Evolutionary conservation across 2,113 vertebrate species (phyloP).

Genomic region (Leiothrix lutea): DNA sequence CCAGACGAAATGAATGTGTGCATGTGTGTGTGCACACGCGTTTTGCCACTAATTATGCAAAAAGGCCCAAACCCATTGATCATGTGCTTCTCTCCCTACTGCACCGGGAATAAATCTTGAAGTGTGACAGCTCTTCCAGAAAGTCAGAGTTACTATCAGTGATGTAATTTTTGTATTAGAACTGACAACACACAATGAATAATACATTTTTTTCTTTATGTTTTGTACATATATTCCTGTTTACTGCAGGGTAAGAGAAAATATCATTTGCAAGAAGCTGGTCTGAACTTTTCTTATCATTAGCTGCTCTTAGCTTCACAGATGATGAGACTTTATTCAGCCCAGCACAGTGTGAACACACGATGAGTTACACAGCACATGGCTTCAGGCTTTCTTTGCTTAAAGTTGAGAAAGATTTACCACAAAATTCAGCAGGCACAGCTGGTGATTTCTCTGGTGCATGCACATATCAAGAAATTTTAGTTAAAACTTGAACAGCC

Average conservation of each 20-base stretch:
- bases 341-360: not conserved
- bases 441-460: not conserved
- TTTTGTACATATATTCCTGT: not conserved
- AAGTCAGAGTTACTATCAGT: conserved; percentile 29
- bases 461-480: not conserved
- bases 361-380: not conserved
- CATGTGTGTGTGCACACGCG: not conserved
- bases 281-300: not conserved
- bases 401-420: not conserved
- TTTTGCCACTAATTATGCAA: conserved; percentile 75
- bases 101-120: conserved; percentile 41
- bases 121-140: conserved; percentile 28
- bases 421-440: not conserved
- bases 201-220: not conserved
- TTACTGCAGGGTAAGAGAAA: not conserved
- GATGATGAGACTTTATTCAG: not conserved
- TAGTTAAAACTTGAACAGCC: not conserved
- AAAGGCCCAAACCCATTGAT: conserved; percentile 71
- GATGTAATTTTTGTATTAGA: conserved; percentile 17
- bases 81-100: conserved; percentile 65
- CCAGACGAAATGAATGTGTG: conserved; percentile 67
- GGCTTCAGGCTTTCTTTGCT: not conserved
- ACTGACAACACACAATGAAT: not conserved
- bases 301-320: not conserved
- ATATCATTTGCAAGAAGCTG: not conserved